Evolutionary conservation across 2,113 vertebrate species (phyloP).

Genomic region (Dascyllus trimaculatus): DNA sequence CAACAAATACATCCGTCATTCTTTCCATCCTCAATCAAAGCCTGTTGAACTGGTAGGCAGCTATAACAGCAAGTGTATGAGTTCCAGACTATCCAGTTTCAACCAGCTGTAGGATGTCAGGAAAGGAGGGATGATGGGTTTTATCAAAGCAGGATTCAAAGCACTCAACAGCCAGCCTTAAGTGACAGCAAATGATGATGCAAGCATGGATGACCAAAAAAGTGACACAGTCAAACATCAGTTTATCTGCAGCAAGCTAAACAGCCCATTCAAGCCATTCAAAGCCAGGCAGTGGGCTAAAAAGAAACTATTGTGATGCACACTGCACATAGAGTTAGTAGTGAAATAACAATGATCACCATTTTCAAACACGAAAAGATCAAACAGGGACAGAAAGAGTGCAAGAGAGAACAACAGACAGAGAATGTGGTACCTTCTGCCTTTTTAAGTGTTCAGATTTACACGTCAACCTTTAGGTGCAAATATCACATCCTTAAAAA

Average conservation of each 20-base stretch:
- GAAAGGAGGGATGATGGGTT: constrained; percentile 20
- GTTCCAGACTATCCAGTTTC: not conserved
- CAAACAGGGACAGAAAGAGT: not conserved
- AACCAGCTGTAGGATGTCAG: constrained; percentile 11
- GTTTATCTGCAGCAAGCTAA: constrained; percentile 28
- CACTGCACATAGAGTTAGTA: not conserved
- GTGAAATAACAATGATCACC: constrained; percentile 17
- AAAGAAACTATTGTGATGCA: constrained; percentile 21
- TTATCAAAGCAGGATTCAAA: constrained; percentile 7
- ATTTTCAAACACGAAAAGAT: constrained; percentile 23
- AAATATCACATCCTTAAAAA: constrained; percentile 1
- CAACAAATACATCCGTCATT: constrained; percentile 47
- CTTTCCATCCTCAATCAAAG: constrained; percentile 17
- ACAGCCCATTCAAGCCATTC: constrained; percentile 32
- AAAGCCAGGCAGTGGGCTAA: constrained; percentile 34
- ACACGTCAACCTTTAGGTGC: not conserved
- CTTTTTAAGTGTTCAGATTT: not conserved
- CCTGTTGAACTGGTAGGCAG: constrained; percentile 8
- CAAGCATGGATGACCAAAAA: not conserved
- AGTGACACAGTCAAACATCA: constrained; percentile 29
- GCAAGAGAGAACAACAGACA: constrained; percentile 12
- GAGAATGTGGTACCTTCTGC: not conserved
- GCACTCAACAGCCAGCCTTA: not conserved
- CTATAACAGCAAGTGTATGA: not conserved
- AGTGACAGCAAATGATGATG: constrained; percentile 15